A percentile compares a stretch with the other conserved stretches of the same genome.
Conservation (phyloP, 2,797 vertebrate genomes). For the Eupleurogrammus muticus region DNA sequence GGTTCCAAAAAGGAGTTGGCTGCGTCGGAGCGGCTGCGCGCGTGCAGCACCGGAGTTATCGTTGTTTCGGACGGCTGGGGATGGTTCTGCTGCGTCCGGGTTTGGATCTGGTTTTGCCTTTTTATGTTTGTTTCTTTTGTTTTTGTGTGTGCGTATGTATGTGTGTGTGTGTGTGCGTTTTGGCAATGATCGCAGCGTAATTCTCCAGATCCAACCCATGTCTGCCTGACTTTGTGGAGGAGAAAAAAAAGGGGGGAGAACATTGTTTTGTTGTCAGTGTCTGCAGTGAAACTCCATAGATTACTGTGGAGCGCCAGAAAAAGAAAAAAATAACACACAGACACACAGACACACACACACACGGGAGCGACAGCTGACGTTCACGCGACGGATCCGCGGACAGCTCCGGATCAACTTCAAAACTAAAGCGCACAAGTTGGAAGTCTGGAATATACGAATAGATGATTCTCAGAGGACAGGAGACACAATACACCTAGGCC, state of each 20-base stretch:
- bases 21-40: constrained; percentile 40
- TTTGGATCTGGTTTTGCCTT: too few relatives aligned
- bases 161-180: too few relatives aligned
- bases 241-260: constrained; percentile 46
- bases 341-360: constrained; percentile 12
- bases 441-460: constrained; percentile 84
- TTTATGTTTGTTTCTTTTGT: too few relatives aligned
- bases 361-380: constrained; percentile 69
- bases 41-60: constrained; percentile 46
- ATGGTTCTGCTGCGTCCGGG: constrained; percentile 32
- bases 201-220: constrained; percentile 41
- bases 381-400: constrained; percentile 32
- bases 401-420: constrained; percentile 69
- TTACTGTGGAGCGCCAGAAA: constrained; percentile 37
- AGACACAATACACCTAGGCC: constrained; percentile 72
- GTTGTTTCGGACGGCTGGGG: constrained; percentile 35
- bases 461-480: constrained; percentile 80
- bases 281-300: constrained; percentile 28
- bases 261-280: constrained; percentile 34
- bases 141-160: too few relatives aligned
- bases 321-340: too few relatives aligned
- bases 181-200: constrained; percentile 41
- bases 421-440: constrained; percentile 67
- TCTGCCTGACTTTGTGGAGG: constrained; percentile 64
- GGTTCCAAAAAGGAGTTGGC: constrained; percentile 53